phyloP scores from a whole-genome alignment of 2,113 vertebrate species.

The Acanthisitta chloris region DNA sequence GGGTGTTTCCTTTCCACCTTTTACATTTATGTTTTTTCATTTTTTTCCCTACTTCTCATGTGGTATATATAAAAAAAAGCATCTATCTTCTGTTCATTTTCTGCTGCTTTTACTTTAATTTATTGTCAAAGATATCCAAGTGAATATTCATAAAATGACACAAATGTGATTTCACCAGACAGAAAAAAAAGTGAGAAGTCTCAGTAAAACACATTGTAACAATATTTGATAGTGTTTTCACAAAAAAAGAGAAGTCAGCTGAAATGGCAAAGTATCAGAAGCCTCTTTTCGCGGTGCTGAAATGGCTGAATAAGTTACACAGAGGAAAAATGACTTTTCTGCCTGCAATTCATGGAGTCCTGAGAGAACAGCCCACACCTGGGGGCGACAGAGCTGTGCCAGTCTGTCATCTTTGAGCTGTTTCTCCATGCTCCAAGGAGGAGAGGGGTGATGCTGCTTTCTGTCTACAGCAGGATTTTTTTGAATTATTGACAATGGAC shows the following conservation, averaged over 20 bases:
- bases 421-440: background rate
- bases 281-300: background rate
- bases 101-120: background rate
- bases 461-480: background rate
- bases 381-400: slow-evolving; percentile 13
- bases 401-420: slow-evolving; percentile 8
- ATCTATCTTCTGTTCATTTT: background rate
- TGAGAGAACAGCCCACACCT: background rate
- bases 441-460: background rate
- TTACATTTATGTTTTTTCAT: background rate
- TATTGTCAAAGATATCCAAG: background rate
- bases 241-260: background rate
- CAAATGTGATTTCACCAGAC: background rate
- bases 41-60: background rate
- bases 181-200: background rate
- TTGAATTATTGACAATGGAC: background rate
- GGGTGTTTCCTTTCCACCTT: background rate
- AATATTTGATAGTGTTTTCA: background rate
- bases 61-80: background rate
- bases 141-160: background rate
- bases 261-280: background rate
- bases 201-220: background rate
- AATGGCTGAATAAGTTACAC: background rate
- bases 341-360: background rate
- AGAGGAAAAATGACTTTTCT: background rate